A percentile compares a stretch with the other conserved stretches of the same genome.
phyloP scores from a whole-genome alignment of 2,797 vertebrate genomes.

The Amblyraja radiata region DNA sequence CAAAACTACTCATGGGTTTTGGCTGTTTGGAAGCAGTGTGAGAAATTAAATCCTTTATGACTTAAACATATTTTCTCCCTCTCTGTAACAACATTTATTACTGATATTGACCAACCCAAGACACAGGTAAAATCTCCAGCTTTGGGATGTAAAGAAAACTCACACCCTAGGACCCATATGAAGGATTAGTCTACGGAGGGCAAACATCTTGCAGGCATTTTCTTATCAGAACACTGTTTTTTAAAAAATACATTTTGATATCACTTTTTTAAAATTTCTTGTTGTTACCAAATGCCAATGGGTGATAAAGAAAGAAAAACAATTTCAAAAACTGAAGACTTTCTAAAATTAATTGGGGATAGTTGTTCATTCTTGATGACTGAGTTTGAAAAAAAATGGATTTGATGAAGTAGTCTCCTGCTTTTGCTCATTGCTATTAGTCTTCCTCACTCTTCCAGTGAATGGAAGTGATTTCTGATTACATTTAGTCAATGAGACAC shows the following conservation, averaged over 20 bases:
- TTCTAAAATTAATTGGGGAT: too few species aligned
- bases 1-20: neutral
- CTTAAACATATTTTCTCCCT: too few species aligned
- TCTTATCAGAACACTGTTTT: neutral
- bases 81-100: neutral
- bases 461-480: conserved; percentile 6
- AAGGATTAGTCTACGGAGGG: neutral
- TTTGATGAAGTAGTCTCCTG: neutral
- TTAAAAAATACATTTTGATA: neutral
- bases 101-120: neutral
- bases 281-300: neutral
- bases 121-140: neutral
- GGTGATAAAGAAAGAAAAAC: neutral
- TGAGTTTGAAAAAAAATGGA: neutral
- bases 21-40: neutral
- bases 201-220: neutral
- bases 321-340: neutral
- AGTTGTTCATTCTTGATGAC: neutral
- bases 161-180: neutral
- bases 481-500: neutral
- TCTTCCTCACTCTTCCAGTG: neutral
- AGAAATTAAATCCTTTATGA: neutral
- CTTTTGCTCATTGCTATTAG: neutral
- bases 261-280: neutral
- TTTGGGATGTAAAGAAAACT: neutral